Conservation (phyloP, 1,140 invertebrate genomes). For the Onthophagus taurus region DNA sequence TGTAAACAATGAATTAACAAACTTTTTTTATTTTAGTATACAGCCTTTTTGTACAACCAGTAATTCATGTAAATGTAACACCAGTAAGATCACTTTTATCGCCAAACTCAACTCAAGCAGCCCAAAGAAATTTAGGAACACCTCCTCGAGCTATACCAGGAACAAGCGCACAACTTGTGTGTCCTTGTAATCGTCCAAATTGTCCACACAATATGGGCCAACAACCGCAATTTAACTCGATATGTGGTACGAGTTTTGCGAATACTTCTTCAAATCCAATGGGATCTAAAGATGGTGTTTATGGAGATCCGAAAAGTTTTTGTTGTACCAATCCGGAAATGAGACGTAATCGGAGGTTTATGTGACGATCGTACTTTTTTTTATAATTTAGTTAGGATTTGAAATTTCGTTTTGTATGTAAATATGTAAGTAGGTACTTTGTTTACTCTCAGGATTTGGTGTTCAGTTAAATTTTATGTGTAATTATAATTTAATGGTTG, state of each 20-base stretch:
- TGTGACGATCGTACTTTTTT: too few relatives aligned
- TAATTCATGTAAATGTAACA: constrained; percentile 29
- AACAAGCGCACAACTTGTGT: not conserved
- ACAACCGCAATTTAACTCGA: not conserved
- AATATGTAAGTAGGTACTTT: too few relatives aligned
- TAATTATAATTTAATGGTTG: too few relatives aligned
- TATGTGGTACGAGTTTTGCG: constrained; percentile 17
- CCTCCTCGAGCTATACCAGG: not conserved
- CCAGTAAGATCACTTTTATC: constrained; percentile 12
- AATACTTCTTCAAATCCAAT: constrained; percentile 19
- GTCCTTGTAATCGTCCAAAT: constrained; percentile 1
- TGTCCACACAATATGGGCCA: constrained; percentile 1
- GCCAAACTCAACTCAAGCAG: not conserved
- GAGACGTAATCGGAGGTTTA: constrained; percentile 24
- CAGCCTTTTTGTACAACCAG: constrained; percentile 30
- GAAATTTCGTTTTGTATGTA: too few relatives aligned
- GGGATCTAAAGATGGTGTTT: constrained; percentile 29
- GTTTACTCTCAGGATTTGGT: too few relatives aligned
- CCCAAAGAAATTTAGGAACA: not conserved
- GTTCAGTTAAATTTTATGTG: too few relatives aligned
- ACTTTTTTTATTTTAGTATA: constrained; percentile 27
- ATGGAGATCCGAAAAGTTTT: constrained; percentile 29
- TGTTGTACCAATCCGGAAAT: constrained; percentile 25
- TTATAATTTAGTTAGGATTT: too few relatives aligned
- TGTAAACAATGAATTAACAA: too few relatives aligned